Conservation (phyloP, 2,888 invertebrate species). For the Lithophane leautieri region DNA sequence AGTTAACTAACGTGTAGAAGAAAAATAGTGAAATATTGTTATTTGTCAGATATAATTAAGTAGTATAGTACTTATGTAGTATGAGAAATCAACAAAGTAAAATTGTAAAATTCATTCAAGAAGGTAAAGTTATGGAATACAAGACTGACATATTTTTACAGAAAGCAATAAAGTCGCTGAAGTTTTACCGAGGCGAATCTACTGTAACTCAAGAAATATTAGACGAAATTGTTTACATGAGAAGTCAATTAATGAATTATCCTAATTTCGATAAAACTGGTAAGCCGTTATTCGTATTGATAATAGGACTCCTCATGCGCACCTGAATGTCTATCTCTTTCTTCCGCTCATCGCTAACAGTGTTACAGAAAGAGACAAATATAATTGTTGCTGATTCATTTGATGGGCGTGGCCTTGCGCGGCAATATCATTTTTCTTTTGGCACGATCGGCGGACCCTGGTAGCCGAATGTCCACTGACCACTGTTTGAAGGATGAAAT, state of each 20-base stretch:
- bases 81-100: not conserved
- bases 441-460: conserved; percentile 16
- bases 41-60: not conserved
- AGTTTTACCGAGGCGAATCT: conserved; percentile 69
- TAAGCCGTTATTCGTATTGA: conserved; percentile 22
- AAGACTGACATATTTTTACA: conserved; percentile 40
- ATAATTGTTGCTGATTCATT: conserved; percentile 8
- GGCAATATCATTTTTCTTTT: not conserved
- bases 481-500: not conserved
- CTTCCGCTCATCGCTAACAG: not conserved
- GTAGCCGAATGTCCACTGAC: not conserved
- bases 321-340: conserved; percentile 36
- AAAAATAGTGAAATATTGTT: not conserved
- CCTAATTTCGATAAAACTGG: conserved; percentile 18
- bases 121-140: not conserved
- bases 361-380: conserved; percentile 47
- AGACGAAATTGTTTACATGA: conserved; percentile 64
- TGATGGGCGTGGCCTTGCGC: conserved; percentile 41
- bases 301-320: conserved; percentile 33
- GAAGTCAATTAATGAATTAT: conserved; percentile 42
- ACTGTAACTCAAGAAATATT: conserved; percentile 63
- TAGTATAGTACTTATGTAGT: not conserved
- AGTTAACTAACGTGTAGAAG: not conserved
- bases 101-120: not conserved
- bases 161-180: conserved; percentile 70